Evolutionary conservation across 2,113 vertebrate genomes (phyloP).

Genomic region (Calonectris borealis): DNA sequence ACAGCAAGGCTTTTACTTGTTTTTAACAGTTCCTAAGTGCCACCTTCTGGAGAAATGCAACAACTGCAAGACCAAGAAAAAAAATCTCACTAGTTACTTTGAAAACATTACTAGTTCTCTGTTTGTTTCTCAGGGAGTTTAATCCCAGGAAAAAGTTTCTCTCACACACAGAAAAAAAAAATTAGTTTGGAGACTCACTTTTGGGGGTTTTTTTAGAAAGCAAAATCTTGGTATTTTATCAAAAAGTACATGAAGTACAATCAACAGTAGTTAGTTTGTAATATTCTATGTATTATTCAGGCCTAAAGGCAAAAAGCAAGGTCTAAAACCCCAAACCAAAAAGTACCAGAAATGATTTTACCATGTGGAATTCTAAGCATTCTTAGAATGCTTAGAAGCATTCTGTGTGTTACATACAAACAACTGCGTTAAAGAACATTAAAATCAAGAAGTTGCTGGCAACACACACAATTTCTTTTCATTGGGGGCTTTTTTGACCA

Average conservation of each 20-base stretch:
- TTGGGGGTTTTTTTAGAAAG: not conserved
- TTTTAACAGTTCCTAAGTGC: not conserved
- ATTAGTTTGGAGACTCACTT: not conserved
- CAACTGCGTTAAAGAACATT: not conserved
- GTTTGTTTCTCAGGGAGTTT: rapidly evolving
- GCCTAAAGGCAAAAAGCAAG: not conserved
- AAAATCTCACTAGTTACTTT: rapidly evolving
- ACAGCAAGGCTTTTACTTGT: rapidly evolving
- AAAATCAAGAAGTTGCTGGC: not conserved
- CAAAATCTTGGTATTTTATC: not conserved
- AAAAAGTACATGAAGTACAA: not conserved
- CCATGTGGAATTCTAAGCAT: not conserved
- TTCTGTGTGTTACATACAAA: not conserved
- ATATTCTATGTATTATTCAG: not conserved
- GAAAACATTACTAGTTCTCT: not conserved
- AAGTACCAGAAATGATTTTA: not conserved
- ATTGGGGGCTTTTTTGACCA: not conserved
- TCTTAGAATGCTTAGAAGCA: not conserved
- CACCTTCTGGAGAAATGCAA: conserved; percentile 2
- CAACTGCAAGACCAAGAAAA: not conserved
- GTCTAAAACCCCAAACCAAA: not conserved
- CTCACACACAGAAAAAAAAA: not conserved
- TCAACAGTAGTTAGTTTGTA: not conserved
- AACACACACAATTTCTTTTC: not conserved
- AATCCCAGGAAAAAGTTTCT: not conserved